Evolutionary conservation across 2,113 vertebrate genomes (phyloP), one percentile per base, ranked within the genome.

Genomic region (Poeciliopsis prolifica): DNA sequence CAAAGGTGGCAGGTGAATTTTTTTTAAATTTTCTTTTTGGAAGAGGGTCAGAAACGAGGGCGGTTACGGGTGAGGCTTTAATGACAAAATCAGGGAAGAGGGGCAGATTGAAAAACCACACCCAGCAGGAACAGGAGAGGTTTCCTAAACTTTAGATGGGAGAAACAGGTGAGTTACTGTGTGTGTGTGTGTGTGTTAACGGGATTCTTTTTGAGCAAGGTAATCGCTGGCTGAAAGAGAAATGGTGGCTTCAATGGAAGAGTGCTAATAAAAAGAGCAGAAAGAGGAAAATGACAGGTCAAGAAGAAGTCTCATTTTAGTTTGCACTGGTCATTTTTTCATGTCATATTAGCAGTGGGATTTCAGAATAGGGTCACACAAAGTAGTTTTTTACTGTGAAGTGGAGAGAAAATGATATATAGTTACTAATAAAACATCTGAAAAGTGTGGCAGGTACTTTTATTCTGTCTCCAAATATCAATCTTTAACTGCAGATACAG

Each of bases 41-140:
- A 54, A 19, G 48, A 1, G 48, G 19, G 79, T 72, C 74, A 60
- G 42, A 62, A 69, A 4, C 1, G 19, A 9, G 68, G 65, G 64
- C 44, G 22, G n/a, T 70, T 61, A 65, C 72, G 83, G 74, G 78
- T 80, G 82, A 82, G 35, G 83, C 77, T 72, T 65, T 87, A 83
- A 91, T 75, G 88, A 80, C 77, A 74, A 72, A 85, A 91, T 78
- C 91, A 91, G 90, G 72, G 79, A 86, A 91, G 78, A 89, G 91
- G 89, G 70, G 79, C 75, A 65, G 81, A 78, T 87, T 83, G 84
- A 78, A 92, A 91, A 89, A 87, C 86, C 88, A 83, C 86, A 84
- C 86, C 86, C 83, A 79, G 76, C 44, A 0, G 80, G 85, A 86
- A 86, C 78, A 74, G 62, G 58, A 75, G 78, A 84, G 78, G 78